Evolutionary conservation across 2,113 vertebrate species (phyloP).

Genomic region (Picathartes gymnocephalus): DNA sequence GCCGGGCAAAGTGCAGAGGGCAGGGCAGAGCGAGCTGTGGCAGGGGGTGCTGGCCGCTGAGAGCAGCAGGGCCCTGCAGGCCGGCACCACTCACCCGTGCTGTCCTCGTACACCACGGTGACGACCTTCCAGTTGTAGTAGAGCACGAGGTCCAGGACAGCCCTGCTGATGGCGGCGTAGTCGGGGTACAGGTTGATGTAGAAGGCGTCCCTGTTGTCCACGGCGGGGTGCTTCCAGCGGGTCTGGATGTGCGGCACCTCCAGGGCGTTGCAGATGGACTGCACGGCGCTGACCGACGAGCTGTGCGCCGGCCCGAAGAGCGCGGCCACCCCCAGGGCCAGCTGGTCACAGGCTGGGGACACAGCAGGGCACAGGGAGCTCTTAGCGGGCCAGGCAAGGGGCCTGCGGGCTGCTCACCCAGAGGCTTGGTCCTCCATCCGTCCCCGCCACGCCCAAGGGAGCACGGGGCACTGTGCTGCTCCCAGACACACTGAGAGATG

Average conservation of each 20-base stretch:
- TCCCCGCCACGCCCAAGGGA: no score
- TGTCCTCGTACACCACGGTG: constrained; percentile 96
- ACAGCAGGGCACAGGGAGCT: neutral
- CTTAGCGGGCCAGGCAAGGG: neutral
- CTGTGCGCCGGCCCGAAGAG: constrained; percentile 95
- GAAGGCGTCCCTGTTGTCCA: constrained; percentile 92
- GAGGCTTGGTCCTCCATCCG: neutral
- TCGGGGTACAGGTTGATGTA: constrained; percentile 97
- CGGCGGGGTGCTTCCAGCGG: constrained; percentile 92
- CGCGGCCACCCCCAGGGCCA: constrained; percentile 92
- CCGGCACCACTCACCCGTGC: constrained; percentile 80
- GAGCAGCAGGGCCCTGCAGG: neutral
- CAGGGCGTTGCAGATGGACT: constrained; percentile 96
- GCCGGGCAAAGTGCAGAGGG: neutral
- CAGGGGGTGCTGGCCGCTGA: fast-evolving
- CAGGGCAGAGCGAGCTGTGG: fast-evolving
- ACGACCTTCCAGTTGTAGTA: constrained; percentile 93
- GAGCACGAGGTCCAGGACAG: constrained; percentile 91
- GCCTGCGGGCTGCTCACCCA: fast-evolving
- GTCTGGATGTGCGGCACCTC: constrained; percentile 99
- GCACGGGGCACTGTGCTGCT: fast-evolving
- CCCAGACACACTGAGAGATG: neutral
- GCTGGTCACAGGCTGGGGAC: constrained; percentile 88
- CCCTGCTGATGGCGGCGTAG: constrained; percentile 90
- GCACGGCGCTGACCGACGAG: constrained; percentile 93